A percentile compares a stretch with the other conserved stretches of the same genome.
Conservation (phyloP, 2,888 invertebrate genomes). For the Lacanobia wlatinum region DNA sequence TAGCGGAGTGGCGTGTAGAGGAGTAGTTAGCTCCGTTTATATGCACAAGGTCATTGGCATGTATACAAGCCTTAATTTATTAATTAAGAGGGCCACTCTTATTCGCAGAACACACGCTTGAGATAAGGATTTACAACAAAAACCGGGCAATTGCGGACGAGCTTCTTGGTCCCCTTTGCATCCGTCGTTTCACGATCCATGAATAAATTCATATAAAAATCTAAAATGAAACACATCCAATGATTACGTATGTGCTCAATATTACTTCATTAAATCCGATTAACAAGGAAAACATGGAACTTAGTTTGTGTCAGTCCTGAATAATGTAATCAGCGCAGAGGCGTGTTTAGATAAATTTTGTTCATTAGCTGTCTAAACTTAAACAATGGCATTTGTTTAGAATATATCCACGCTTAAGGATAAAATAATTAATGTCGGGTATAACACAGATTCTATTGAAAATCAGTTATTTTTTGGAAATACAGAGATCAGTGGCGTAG, state of each 20-base stretch:
- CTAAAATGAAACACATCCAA: conserved; percentile 2
- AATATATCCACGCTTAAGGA: background rate
- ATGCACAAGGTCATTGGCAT: too few species aligned
- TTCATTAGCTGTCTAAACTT: conserved; percentile 20
- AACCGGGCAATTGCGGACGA: too few species aligned
- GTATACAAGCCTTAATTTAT: too few species aligned
- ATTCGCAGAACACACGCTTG: too few species aligned
- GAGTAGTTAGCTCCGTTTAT: too few species aligned
- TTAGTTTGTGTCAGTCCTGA: background rate
- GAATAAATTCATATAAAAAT: background rate
- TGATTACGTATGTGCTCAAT: conserved; percentile 2
- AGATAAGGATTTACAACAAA: too few species aligned
- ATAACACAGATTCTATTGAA: conserved; percentile 12
- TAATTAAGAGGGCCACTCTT: too few species aligned
- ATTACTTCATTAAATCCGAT: conserved; percentile 1
- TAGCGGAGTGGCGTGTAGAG: too few species aligned
- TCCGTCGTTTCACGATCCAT: background rate
- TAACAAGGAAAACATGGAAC: conserved; percentile 40
- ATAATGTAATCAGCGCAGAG: conserved; percentile 17
- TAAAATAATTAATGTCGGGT: background rate
- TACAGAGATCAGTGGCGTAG: too few species aligned
- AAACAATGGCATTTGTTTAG: conserved; percentile 40
- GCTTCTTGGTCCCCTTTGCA: too few species aligned
- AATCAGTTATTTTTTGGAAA: background rate
- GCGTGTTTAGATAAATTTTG: conserved; percentile 30